Conservation (phyloP, 2,113 vertebrate species). For the Corydoras sp. region DNA sequence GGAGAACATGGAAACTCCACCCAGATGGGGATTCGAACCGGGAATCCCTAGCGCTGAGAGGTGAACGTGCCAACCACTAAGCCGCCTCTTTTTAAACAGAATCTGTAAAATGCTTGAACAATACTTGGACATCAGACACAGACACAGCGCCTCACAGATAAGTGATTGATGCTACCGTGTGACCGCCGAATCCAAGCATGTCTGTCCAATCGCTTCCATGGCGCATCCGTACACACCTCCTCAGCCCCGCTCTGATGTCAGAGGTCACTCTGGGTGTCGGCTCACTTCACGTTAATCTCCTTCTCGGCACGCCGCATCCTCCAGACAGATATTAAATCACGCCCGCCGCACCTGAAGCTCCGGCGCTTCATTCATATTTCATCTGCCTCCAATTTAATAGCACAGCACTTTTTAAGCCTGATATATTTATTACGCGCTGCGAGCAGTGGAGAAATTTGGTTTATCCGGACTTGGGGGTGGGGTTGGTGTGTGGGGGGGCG, state of each 20-base stretch:
- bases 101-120: no score
- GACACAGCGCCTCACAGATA: neutral
- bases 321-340: conserved; percentile 93
- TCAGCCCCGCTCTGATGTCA: conserved; percentile 76
- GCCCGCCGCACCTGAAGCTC: conserved; percentile 86
- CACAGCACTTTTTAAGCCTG: conserved; percentile 85
- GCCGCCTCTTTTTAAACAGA: no score
- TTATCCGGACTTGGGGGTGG: conserved; percentile 65
- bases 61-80: no score
- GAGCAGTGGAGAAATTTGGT: conserved; percentile 78
- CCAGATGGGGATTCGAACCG: no score
- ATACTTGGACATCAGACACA: no score
- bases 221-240: conserved; percentile 71
- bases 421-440: conserved; percentile 92
- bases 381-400: conserved; percentile 86
- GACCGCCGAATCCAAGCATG: neutral
- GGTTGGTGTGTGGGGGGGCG: neutral
- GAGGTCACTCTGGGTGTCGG: conserved; percentile 72
- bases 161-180: neutral
- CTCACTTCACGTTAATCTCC: conserved; percentile 77
- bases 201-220: neutral
- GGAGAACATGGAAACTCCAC: no score
- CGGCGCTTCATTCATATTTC: conserved; percentile 96
- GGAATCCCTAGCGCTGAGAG: no score
- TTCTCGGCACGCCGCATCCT: conserved; percentile 11